Base-by-base conservation (phyloP, 2,888 invertebrate species). In the Drosophila vallismaia region DNA sequence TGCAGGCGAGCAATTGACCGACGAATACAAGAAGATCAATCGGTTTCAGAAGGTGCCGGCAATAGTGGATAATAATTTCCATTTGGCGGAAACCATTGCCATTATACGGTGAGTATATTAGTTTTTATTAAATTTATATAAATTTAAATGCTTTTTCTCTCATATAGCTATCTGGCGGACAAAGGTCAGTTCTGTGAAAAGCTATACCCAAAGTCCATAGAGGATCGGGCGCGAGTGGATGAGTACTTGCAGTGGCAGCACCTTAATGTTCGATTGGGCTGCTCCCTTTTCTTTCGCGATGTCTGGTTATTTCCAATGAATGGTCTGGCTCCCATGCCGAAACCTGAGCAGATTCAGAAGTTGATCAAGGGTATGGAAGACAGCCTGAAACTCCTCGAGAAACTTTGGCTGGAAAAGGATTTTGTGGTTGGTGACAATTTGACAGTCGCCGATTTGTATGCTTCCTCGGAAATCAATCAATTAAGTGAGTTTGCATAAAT, bases 231-330 rank as follows among this genome's bases (percentile, higher is more conserved):
- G 0, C 91, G 91, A 68, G 93, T 95, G 5, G 95, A 96, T 86
- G 95, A 95, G 89, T 95, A 93, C 86, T 91, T 95, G 64, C 93
- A 94, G 88, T 96, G 96, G 95, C 95, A 96, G 64, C 95, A 95
- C 86, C 81, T 93, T 7, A 94, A 94, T 74, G 92, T 53, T 75
- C 92, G 95, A 62, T 60, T 92, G 4, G 89, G 92, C 63, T 94
- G 94, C 75, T 91, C 93, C 1, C 83, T 92, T 75, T 94, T 93
- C 79, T 95, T 95, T 79, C 89, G 91, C 59, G 81, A 92, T 10
- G 93, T 93, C 90, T 92, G 91, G 88, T 57, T 93, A 1, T 71
- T 89, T 4, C 94, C 94, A 0, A 38, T 92, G 2, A 73, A 93
- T 55, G 93, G 92, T 3, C 77, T 79, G 84, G 92, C 71, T 60